Evolutionary conservation across 2,113 vertebrate genomes (phyloP).

Genomic region (Pimephales promelas): DNA sequence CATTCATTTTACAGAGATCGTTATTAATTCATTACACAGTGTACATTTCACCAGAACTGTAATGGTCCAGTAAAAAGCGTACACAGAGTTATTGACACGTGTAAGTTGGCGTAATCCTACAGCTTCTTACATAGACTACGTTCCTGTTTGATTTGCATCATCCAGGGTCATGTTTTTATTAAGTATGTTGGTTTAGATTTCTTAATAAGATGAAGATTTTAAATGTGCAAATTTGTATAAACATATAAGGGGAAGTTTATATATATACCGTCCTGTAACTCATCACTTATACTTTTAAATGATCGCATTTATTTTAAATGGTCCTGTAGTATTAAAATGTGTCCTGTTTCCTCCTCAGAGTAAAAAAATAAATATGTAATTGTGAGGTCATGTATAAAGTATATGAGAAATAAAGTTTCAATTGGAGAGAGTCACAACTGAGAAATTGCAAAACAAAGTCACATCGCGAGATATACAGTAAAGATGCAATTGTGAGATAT

Average conservation of each 20-base stretch:
- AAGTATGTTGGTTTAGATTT: too few species aligned
- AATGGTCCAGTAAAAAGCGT: not conserved
- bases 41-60: not conserved
- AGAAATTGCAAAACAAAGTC: not conserved
- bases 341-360: too few species aligned
- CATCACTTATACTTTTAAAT: not conserved
- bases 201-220: not conserved
- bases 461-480: not conserved
- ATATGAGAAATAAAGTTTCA: not conserved
- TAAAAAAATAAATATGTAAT: too few species aligned
- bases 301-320: not conserved
- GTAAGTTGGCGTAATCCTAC: not conserved
- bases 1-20: constrained; percentile 29
- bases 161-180: not conserved
- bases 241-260: not conserved
- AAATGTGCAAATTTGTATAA: not conserved
- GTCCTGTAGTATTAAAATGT: not conserved
- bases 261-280: not conserved
- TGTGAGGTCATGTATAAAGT: too few species aligned
- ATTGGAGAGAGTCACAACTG: not conserved
- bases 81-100: not conserved
- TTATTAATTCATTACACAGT: constrained; percentile 24
- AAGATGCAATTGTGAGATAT: not conserved
- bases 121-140: not conserved
- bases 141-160: not conserved